These are phyloP conservation scores for Larimichthys crocea DNA, from an alignment of 2,113 vertebrate species.

Conservation along the genomic window DNA sequence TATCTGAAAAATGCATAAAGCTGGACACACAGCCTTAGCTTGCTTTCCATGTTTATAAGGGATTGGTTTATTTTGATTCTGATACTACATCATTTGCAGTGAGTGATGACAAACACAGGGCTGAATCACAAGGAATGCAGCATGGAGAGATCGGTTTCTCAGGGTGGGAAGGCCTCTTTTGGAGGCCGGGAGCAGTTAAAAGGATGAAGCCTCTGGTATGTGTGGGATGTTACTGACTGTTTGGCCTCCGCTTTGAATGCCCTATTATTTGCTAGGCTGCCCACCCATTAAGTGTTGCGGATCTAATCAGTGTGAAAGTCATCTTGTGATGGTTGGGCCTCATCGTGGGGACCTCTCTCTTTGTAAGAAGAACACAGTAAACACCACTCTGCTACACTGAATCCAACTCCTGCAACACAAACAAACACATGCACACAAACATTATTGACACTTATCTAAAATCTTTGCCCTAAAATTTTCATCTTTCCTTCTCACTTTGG, in stretches of 20 bases:
- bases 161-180: conserved; percentile 51
- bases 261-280: conserved; percentile 66
- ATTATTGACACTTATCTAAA: not conserved
- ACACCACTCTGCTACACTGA: not conserved
- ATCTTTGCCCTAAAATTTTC: not conserved
- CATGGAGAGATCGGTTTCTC: conserved; percentile 52
- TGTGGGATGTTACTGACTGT: conserved; percentile 66
- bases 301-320: conserved; percentile 61
- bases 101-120: conserved; percentile 48
- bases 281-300: conserved; percentile 57
- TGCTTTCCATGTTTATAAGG: not conserved
- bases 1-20: not conserved
- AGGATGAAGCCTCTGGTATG: conserved; percentile 61
- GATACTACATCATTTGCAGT: conserved; percentile 28
- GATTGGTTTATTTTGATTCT: conserved; percentile 29
- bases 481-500: not conserved
- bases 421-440: not conserved
- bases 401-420: not conserved
- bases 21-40: not conserved
- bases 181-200: conserved; percentile 46
- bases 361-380: conserved; percentile 9
- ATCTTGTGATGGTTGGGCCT: conserved; percentile 37
- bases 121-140: conserved; percentile 55
- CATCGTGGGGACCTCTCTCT: conserved; percentile 17
- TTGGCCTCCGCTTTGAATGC: conserved; percentile 70